Conservation (phyloP, 2,113 vertebrate genomes). For the Martes martes region DNA sequence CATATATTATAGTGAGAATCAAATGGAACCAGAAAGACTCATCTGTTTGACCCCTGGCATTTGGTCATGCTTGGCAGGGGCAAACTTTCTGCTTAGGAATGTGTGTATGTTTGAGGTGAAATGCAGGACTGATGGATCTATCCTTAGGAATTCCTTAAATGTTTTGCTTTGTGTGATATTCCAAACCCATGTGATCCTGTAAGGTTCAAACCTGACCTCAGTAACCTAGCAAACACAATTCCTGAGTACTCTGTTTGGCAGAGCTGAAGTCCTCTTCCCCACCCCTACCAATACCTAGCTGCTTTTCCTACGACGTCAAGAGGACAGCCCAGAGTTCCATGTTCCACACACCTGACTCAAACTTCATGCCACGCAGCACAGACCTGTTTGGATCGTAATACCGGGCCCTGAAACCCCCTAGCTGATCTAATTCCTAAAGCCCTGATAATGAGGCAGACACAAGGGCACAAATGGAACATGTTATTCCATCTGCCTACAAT, state of each 20-base stretch:
- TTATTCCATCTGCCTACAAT: background rate
- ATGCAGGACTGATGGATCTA: background rate
- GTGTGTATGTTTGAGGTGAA: background rate
- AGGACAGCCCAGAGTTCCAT: background rate
- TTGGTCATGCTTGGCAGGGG: background rate
- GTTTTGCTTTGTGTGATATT: conserved; percentile 7
- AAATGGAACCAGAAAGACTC: background rate
- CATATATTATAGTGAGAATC: conserved; percentile 80
- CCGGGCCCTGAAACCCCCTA: background rate
- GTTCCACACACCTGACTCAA: background rate
- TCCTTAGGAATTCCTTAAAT: background rate
- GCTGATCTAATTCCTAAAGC: background rate
- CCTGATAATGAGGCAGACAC: background rate
- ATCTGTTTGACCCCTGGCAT: background rate
- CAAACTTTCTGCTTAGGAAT: conserved; percentile 42
- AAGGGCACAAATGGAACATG: background rate
- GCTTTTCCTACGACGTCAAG: background rate
- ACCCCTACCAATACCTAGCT: background rate
- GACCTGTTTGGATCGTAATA: background rate
- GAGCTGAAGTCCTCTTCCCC: background rate
- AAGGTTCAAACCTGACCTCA: background rate
- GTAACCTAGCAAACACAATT: background rate
- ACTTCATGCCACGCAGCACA: background rate
- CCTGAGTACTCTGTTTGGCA: background rate
- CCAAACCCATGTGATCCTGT: background rate